These are phyloP conservation scores for Furcula furcula DNA, from an alignment of 2,888 invertebrate species.

Conservation along the genomic window DNA sequence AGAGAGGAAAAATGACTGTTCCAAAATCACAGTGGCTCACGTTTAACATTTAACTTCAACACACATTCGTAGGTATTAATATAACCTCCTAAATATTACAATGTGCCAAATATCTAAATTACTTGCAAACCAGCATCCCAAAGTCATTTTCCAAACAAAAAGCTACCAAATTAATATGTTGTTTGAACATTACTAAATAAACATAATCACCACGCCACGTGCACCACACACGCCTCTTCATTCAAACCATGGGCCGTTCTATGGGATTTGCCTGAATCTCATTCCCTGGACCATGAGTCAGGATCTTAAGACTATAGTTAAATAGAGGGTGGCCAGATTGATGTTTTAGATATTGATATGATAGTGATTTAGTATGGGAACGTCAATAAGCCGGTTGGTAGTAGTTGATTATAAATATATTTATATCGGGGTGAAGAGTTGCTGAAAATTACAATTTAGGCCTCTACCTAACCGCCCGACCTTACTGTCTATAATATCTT, in stretches of 20 bases:
- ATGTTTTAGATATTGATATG: slow-evolving; percentile 77
- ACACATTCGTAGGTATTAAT: too few relatives aligned
- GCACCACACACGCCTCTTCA: slow-evolving; percentile 58
- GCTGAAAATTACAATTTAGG: too few relatives aligned
- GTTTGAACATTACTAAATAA: slow-evolving; percentile 79
- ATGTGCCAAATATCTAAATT: slow-evolving; percentile 5
- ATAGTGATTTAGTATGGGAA: slow-evolving; percentile 76
- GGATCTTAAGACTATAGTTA: slow-evolving; percentile 75
- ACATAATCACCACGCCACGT: slow-evolving; percentile 76
- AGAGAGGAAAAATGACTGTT: too few relatives aligned
- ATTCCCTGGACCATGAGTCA: slow-evolving; percentile 60
- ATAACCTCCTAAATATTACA: too few relatives aligned
- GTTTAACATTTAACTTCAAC: too few relatives aligned
- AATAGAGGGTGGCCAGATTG: slow-evolving; percentile 73
- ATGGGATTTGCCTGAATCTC: slow-evolving; percentile 74
- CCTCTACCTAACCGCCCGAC: too few relatives aligned
- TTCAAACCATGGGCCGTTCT: slow-evolving; percentile 51
- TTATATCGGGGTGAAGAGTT: too few relatives aligned
- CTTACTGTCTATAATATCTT: too few relatives aligned
- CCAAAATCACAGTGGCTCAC: too few relatives aligned
- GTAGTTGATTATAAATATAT: too few relatives aligned
- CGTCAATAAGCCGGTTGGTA: slow-evolving; percentile 55
- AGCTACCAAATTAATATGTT: slow-evolving; percentile 77
- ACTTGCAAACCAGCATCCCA: slow-evolving; percentile 47
- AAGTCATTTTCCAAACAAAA: slow-evolving; percentile 72